Evolutionary conservation across 1,140 invertebrate species (phyloP), one percentile per base, ranked within the genome.

Genomic region (Aphelenchoides fujianensis): DNA sequence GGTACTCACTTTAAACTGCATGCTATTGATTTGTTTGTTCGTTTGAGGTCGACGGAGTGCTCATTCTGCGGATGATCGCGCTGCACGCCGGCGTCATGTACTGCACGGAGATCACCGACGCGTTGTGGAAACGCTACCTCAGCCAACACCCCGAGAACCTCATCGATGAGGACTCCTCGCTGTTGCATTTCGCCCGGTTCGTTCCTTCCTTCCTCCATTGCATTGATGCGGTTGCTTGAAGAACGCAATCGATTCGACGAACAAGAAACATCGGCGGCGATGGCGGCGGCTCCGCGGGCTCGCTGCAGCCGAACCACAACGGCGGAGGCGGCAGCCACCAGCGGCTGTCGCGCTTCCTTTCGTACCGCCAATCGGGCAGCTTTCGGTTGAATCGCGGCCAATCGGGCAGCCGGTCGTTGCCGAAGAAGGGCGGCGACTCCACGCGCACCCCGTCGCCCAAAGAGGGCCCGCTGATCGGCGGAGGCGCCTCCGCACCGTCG

Each of bases 51-150:
- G 82, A 83, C 67, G 82, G 82, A 1, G 83, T 83, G 1, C 63
- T 83, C 16, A 79, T 83, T 0, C 70, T 83, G 7, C 53, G 82
- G 41, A 83, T 83, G 82, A 80, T 83, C 41, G 83, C 83, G 1
- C 66, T 83, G 5, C 82, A 83, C 66, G 82, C 82, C 7, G 82
- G 82, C 7, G 83, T 83, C 2, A 83, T 83, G 82, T 83, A 82
- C 63, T 84, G 83, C 52, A 84, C 82, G 19, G 82, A 83, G 37
- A 83, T 83, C 48, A 84, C 83, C 9, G 82, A 83, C 71, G 83
- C 82, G 5, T 67, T 83, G 31, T 83, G 82, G 82, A 82, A 84
- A 64, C 55, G 82, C 32, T 83, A 83, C 53, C 66, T 83, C 2
- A 80, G 76, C 9, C 82, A 83, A 63, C 82, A 83, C 59, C 82